Evolutionary conservation across 2,797 vertebrate species (phyloP).

Genomic region (Fundulus diaphanus): DNA sequence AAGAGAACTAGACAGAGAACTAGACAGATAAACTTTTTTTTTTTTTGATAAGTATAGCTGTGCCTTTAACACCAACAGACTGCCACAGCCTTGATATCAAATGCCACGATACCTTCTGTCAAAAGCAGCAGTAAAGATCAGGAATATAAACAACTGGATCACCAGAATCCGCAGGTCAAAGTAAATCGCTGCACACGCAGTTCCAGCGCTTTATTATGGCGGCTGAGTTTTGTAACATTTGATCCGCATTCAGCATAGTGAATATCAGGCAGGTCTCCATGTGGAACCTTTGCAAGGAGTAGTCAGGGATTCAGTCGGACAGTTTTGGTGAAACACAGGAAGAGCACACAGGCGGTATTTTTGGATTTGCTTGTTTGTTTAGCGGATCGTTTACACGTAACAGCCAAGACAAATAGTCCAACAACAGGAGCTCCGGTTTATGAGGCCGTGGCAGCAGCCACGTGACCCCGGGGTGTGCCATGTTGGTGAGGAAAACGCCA

Average conservation of each 20-base stretch:
- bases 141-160: too few relatives aligned
- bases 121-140: too few relatives aligned
- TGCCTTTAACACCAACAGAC: too few relatives aligned
- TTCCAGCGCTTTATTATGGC: neutral
- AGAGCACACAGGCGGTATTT: slow-evolving; percentile 58
- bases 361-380: slow-evolving; percentile 47
- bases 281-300: slow-evolving; percentile 37
- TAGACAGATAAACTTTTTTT: too few relatives aligned
- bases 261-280: neutral
- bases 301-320: slow-evolving; percentile 41
- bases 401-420: slow-evolving; percentile 13
- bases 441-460: neutral
- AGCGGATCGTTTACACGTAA: slow-evolving; percentile 1
- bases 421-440: slow-evolving; percentile 9
- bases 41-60: too few relatives aligned
- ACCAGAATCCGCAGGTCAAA: too few relatives aligned
- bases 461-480: slow-evolving; percentile 34
- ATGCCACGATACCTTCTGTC: too few relatives aligned
- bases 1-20: too few relatives aligned
- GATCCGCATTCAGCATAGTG: too few relatives aligned
- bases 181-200: too few relatives aligned
- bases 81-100: too few relatives aligned
- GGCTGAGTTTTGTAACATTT: neutral
- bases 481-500: slow-evolving; percentile 37
- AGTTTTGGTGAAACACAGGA: slow-evolving; percentile 52